phyloP scores from a whole-genome alignment of 2,113 vertebrate genomes.

The Pteronura brasiliensis region DNA sequence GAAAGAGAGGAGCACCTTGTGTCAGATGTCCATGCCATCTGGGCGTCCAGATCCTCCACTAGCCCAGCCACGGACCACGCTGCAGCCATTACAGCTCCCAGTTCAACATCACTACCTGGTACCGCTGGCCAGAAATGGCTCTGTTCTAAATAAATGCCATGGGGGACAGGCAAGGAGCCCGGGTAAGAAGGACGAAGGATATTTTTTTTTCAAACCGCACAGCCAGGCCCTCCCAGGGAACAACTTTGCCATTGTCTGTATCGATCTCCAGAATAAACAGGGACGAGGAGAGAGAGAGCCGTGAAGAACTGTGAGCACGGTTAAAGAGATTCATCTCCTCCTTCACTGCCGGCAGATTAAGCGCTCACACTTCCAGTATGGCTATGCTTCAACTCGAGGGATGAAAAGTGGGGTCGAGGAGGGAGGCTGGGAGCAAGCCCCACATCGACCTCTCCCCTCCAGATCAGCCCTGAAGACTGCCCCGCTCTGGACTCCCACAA shows the following conservation, averaged over 20 bases:
- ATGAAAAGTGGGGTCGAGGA: not conserved
- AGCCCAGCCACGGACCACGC: not conserved
- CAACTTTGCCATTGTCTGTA: slow-evolving; percentile 43
- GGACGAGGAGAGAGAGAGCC: not conserved
- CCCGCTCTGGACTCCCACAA: not conserved
- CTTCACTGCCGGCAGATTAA: not conserved
- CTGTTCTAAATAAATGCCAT: not conserved
- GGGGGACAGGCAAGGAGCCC: not conserved
- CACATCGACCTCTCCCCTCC: not conserved
- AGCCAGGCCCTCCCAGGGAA: slow-evolving; percentile 11
- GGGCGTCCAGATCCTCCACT: rapidly evolving
- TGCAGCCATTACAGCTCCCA: not conserved
- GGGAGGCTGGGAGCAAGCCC: not conserved
- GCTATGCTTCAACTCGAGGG: not conserved
- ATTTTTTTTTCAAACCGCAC: not conserved
- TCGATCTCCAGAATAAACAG: slow-evolving; percentile 53
- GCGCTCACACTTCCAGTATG: not conserved
- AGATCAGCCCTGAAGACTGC: not conserved
- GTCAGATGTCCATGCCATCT: not conserved
- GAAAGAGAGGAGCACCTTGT: not conserved
- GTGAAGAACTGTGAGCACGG: not conserved
- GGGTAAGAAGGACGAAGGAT: not conserved
- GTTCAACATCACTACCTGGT: not conserved
- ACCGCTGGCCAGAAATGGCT: not conserved
- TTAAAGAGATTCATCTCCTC: slow-evolving; percentile 3